Evolutionary conservation across 2,888 invertebrate species (phyloP).

Genomic region (Cyaniris semiargus): DNA sequence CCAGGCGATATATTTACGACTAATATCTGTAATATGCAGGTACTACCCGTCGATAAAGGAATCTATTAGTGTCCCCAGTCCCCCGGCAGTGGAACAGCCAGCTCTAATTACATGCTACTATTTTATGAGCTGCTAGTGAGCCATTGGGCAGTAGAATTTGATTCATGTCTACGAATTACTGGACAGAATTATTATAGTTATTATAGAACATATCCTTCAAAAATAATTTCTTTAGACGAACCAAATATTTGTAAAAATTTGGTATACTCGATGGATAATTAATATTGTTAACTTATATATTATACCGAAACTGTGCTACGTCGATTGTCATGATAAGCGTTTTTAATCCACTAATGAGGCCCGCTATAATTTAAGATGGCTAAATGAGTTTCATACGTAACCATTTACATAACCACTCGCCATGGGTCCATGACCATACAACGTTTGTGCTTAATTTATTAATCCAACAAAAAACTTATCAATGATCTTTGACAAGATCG

Average conservation of each 20-base stretch:
- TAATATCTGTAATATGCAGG: slow-evolving; percentile 27
- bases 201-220: not conserved
- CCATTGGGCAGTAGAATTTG: not conserved
- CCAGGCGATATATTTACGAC: not conserved
- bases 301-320: not conserved
- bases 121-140: not conserved
- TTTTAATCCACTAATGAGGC: slow-evolving; percentile 23
- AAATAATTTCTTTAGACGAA: not conserved
- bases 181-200: not conserved
- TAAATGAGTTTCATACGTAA: slow-evolving; percentile 13
- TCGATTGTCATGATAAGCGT: slow-evolving; percentile 14
- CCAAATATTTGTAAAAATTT: not conserved
- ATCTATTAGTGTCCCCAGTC: slow-evolving; percentile 29
- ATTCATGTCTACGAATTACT: not conserved
- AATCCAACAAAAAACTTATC: slow-evolving; percentile 27
- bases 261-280: not conserved
- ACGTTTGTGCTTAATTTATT: slow-evolving; percentile 17
- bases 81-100: slow-evolving; percentile 21
- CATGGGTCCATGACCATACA: slow-evolving; percentile 14
- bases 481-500: slow-evolving; percentile 20
- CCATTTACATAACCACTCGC: slow-evolving; percentile 21
- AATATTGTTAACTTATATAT: not conserved
- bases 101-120: not conserved
- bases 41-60: slow-evolving; percentile 27
- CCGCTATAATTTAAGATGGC: slow-evolving; percentile 17